These are phyloP conservation scores for Diloba caeruleocephala DNA, from an alignment of 2,888 invertebrate genomes.

Conservation along the genomic window DNA sequence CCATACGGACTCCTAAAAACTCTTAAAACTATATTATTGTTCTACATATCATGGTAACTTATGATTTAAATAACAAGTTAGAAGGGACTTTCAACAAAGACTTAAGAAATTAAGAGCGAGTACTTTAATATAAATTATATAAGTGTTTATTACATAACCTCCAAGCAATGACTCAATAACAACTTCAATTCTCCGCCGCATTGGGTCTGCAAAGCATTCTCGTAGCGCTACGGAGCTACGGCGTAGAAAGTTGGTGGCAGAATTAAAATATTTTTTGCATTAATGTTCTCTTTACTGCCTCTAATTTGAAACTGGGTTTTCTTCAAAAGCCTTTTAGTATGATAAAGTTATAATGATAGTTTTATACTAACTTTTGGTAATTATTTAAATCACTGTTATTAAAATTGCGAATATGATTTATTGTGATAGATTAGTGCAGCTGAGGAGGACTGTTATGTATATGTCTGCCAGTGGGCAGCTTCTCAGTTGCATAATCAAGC, in stretches of 20 bases:
- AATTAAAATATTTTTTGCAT: slow-evolving; percentile 51
- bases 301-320: slow-evolving; percentile 21
- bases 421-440: background rate
- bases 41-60: too few species aligned
- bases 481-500: too few species aligned
- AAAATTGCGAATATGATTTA: slow-evolving; percentile 7
- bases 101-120: too few species aligned
- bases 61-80: too few species aligned
- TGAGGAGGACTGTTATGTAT: too few species aligned
- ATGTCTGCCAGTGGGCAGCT: too few species aligned
- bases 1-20: too few species aligned
- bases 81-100: too few species aligned
- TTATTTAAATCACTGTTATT: slow-evolving; percentile 25
- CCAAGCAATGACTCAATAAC: slow-evolving; percentile 29
- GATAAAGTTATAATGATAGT: slow-evolving; percentile 6
- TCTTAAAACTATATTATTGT: too few species aligned
- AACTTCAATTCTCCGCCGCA: slow-evolving; percentile 12
- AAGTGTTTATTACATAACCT: slow-evolving; percentile 2
- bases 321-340: slow-evolving; percentile 12
- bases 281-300: slow-evolving; percentile 34
- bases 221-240: slow-evolving; percentile 49
- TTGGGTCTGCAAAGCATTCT: slow-evolving; percentile 28
- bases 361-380: slow-evolving; percentile 3
- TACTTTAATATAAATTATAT: background rate
- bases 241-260: slow-evolving; percentile 34